Evolutionary conservation across 2,888 invertebrate species (phyloP).

Genomic region (Amphiduros pacificus): DNA sequence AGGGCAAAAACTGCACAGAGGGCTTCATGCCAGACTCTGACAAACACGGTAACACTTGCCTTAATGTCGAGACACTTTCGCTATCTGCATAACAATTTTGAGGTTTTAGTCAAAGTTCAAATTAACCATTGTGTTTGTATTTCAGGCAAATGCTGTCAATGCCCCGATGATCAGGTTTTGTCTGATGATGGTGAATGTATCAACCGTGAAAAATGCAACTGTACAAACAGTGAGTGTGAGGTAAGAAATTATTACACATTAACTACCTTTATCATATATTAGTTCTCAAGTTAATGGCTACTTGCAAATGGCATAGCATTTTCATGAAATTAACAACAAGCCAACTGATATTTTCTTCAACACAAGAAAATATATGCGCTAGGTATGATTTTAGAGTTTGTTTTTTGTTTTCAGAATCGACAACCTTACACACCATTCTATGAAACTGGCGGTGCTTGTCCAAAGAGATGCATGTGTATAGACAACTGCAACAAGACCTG

Average conservation of each 20-base stretch:
- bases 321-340: no score
- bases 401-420: conserved; percentile 1
- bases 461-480: conserved; percentile 3
- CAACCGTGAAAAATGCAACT: conserved; percentile 12
- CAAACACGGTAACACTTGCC: no score
- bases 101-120: no score
- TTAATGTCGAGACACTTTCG: no score
- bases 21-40: neutral
- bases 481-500: conserved; percentile 9
- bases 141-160: conserved; percentile 20
- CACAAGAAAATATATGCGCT: no score
- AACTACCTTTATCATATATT: no score
- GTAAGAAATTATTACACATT: no score
- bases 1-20: neutral
- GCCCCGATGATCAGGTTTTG: conserved; percentile 12
- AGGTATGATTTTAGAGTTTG: no score
- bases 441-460: neutral
- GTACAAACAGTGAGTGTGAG: conserved; percentile 12
- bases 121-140: neutral
- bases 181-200: conserved; percentile 10
- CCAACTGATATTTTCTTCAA: no score
- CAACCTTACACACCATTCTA: neutral
- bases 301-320: no score
- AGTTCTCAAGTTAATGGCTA: no score
- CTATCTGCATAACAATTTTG: no score